phyloP scores from a whole-genome alignment of 2,113 vertebrate species.

The Ophthalmolycus amberensis region DNA sequence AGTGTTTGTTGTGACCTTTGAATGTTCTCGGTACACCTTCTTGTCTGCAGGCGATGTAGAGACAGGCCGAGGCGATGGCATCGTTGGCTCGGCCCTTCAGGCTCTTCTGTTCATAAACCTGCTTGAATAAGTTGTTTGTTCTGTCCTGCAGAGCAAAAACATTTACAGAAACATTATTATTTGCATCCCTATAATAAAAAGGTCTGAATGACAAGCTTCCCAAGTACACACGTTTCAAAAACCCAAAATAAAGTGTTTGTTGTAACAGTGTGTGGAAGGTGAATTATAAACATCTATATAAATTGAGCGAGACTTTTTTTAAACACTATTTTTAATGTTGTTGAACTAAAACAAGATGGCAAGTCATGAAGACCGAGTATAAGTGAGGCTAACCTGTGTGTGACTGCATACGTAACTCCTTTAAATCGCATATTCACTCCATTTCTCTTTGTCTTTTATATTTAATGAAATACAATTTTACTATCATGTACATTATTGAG shows the following conservation, averaged over 20 bases:
- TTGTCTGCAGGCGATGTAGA: constrained; percentile 98
- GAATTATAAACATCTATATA: not conserved
- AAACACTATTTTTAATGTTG: not conserved
- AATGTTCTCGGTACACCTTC: constrained; percentile 98
- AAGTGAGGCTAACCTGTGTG: not conserved
- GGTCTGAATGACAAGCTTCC: not conserved
- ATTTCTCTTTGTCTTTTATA: not conserved
- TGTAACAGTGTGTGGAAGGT: not conserved
- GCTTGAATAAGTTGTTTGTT: constrained; percentile 99
- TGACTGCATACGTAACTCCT: not conserved
- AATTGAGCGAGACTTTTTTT: not conserved
- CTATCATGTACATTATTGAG: not conserved
- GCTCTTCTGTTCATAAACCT: constrained; percentile 99
- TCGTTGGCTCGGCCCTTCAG: constrained; percentile 98
- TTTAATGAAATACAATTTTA: not conserved
- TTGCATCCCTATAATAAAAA: not conserved
- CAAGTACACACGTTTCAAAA: not conserved
- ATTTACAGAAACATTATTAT: not conserved
- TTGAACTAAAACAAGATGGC: not conserved
- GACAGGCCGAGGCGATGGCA: constrained; percentile 97
- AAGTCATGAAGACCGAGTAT: not conserved
- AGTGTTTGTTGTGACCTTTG: constrained; percentile 86
- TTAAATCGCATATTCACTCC: not conserved
- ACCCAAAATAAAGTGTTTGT: not conserved
- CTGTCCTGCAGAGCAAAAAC: constrained; percentile 88